A percentile compares a stretch with the other conserved stretches of the same genome.
Evolutionary conservation across 2,888 invertebrate genomes (phyloP).

Genomic region (Epirrhoe tristata): DNA sequence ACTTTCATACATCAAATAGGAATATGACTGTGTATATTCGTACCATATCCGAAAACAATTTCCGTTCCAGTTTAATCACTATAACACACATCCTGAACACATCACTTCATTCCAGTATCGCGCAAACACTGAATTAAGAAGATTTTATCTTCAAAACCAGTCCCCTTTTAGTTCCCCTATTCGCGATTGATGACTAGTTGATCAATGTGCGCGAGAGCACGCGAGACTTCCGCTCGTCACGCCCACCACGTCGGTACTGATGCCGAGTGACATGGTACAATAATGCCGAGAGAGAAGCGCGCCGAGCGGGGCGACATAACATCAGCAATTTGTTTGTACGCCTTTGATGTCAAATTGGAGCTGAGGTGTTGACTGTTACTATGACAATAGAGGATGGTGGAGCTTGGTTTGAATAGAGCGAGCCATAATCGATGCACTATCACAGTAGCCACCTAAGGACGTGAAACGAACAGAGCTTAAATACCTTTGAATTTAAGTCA

Average conservation of each 20-base stretch:
- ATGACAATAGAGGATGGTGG: constrained; percentile 6
- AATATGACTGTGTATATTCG: constrained; percentile 9
- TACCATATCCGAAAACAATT: constrained; percentile 24
- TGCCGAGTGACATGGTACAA: constrained; percentile 36
- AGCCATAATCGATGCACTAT: not conserved
- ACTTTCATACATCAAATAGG: constrained; percentile 25
- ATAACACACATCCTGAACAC: constrained; percentile 33
- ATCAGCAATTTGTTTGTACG: constrained; percentile 33
- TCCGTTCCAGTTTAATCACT: constrained; percentile 28
- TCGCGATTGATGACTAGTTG: constrained; percentile 19
- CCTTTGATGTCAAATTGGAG: constrained; percentile 35
- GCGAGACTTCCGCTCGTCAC: constrained; percentile 67
- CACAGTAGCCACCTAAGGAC: no score
- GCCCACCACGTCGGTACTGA: constrained; percentile 53
- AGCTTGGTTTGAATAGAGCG: not conserved
- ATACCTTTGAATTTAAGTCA: no score
- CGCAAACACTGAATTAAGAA: constrained; percentile 2
- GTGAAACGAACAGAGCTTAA: no score
- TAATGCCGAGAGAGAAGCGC: no score
- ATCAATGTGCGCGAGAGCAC: constrained; percentile 63
- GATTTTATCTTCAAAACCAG: not conserved
- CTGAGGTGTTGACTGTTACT: constrained; percentile 18
- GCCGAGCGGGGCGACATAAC: constrained; percentile 40
- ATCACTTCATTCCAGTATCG: constrained; percentile 33
- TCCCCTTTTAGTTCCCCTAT: constrained; percentile 8